Conservation (phyloP, 1,140 invertebrate genomes). For the Riptortus pedestris region DNA sequence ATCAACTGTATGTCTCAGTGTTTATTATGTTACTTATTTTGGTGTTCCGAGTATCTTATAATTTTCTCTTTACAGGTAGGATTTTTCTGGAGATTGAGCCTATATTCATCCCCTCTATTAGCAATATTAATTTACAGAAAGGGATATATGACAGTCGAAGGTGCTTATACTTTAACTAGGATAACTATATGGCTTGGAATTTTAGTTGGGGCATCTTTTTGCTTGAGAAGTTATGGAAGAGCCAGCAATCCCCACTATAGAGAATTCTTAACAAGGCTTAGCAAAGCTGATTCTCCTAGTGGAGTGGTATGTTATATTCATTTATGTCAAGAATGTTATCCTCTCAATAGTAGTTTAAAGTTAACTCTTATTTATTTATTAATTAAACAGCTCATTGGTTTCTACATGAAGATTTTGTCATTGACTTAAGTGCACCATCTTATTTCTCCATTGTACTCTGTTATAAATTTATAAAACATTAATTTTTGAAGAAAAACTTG, state of each 20-base stretch:
- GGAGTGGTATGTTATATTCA: constrained; percentile 41
- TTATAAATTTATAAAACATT: too few relatives aligned
- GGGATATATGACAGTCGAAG: constrained; percentile 53
- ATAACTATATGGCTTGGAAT: constrained; percentile 50
- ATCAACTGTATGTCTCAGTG: constrained; percentile 50
- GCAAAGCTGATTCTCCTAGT: constrained; percentile 42
- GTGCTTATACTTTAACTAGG: constrained; percentile 47
- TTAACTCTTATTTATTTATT: background rate
- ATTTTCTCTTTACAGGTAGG: constrained; percentile 39
- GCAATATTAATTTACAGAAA: constrained; percentile 58
- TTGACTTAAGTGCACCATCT: too few relatives aligned
- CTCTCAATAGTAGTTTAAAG: background rate
- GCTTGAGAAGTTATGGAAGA: constrained; percentile 59
- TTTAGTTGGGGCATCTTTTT: constrained; percentile 52
- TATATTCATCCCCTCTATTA: constrained; percentile 67
- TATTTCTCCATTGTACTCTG: too few relatives aligned
- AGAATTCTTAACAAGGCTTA: constrained; percentile 58
- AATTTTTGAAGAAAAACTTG: too few relatives aligned
- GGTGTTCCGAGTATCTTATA: too few relatives aligned
- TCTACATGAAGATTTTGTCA: background rate
- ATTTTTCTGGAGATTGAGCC: constrained; percentile 56
- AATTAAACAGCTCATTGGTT: background rate
- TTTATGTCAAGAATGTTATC: constrained; percentile 21
- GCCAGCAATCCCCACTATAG: constrained; percentile 58
- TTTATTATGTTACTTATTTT: too few relatives aligned